Base-by-base conservation (phyloP, 1,140 invertebrate species). In the Hylaeus volcanicus region DNA sequence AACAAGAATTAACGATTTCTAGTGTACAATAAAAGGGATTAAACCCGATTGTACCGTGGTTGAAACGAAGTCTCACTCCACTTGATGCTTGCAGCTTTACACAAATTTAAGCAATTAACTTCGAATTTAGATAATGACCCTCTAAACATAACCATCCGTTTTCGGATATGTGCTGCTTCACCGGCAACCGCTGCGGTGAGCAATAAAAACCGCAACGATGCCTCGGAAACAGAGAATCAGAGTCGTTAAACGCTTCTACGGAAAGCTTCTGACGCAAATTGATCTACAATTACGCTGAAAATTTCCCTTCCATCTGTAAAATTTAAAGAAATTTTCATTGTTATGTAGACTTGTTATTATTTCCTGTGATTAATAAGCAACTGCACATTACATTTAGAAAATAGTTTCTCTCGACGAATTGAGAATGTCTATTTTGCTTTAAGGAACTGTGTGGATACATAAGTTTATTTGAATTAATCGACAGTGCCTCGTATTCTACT, bases 51-150 rank as follows among this genome's bases (percentile, higher is more conserved):
- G 45, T 41, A 26, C 12, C 3, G 5, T 6, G 8, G 12, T 43
- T 2, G 45, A 6, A n/a, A 43, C 39, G 15, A 63, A 74, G 58
- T 74, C 63, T 63, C 58, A 8, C 43, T 39, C 14, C 8, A 8
- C 5, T 6, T 43, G n/a, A 61, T 41, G n/a, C 14, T 14, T 51
- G 26, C 14, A 45, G 37, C 48, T 74, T n/a, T 15, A 14, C 39
- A 14, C 37, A 64, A 48, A 74, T 74, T 74, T 74, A 8, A 12
- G 4, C 45, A 74, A 64, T 74, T 74, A 74, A 74, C 26, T 51
- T 51, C 12, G 37, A 51, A 64, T 64, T 64, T 64, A 61, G 56
- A 15, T 26, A 58, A n/a, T 12, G 71, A 51, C 37, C 15, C 15
- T 12, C 41, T 56, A 45, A 48, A 48, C n/a, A 43, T 26, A 73